phyloP scores from a whole-genome alignment of 2,888 invertebrate species.

The Orthosia gracilis region DNA sequence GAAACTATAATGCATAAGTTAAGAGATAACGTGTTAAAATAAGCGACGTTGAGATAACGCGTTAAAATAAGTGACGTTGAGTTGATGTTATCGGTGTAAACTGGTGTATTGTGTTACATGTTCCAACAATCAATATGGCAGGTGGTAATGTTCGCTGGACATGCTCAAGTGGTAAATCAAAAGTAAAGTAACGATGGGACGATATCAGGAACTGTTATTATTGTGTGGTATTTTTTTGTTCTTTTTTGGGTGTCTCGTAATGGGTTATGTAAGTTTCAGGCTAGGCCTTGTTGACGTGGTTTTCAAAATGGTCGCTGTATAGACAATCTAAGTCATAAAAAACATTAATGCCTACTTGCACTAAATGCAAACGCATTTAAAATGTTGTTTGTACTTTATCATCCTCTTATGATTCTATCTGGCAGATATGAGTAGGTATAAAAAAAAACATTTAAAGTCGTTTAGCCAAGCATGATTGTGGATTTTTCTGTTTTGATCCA shows the following conservation, averaged over 20 bases:
- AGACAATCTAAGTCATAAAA: background rate
- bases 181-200: conserved; percentile 17
- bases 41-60: conserved; percentile 37
- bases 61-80: conserved; percentile 48
- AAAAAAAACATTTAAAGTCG: too few species aligned
- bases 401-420: too few species aligned
- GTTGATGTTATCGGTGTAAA: conserved; percentile 57
- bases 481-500: background rate
- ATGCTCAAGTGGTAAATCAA: conserved; percentile 44
- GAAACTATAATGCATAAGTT: conserved; percentile 63
- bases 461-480: too few species aligned
- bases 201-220: conserved; percentile 23
- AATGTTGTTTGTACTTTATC: too few species aligned
- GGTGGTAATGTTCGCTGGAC: conserved; percentile 39
- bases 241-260: background rate
- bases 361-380: too few species aligned
- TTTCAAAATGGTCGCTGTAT: too few species aligned
- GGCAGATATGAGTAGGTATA: too few species aligned
- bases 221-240: background rate
- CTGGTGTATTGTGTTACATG: conserved; percentile 62
- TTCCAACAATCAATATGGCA: conserved; percentile 47
- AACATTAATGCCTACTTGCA: too few species aligned
- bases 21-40: conserved; percentile 61
- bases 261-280: background rate
- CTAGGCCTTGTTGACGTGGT: too few species aligned